These are phyloP conservation scores for Parnassius orleans DNA, from an alignment of 2,888 invertebrate species.

Conservation along the genomic window DNA sequence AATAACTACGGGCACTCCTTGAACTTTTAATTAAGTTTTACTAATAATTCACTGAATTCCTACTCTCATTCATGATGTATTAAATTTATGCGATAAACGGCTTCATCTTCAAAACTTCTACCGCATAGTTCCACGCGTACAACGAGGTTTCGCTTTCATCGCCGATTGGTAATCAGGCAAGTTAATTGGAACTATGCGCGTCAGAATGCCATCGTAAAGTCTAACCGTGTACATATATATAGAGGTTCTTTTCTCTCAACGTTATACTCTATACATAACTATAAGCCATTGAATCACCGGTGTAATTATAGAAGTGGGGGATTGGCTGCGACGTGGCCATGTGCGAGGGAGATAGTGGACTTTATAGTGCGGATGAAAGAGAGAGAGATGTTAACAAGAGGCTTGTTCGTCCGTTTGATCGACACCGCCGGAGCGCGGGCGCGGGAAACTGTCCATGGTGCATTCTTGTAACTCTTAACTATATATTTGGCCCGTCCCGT, in stretches of 20 bases:
- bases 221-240: constrained; percentile 69
- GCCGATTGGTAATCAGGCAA: constrained; percentile 48
- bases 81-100: constrained; percentile 6
- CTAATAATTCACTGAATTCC: neutral
- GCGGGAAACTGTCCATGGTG: constrained; percentile 74
- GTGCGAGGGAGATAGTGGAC: constrained; percentile 56
- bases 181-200: constrained; percentile 56
- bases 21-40: neutral
- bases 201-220: constrained; percentile 62
- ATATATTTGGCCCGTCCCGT: constrained; percentile 71
- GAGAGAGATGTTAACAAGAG: constrained; percentile 75
- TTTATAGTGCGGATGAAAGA: constrained; percentile 48
- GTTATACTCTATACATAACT: constrained; percentile 71
- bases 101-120: neutral
- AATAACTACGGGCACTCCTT: no score
- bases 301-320: constrained; percentile 82
- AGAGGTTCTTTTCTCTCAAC: constrained; percentile 70
- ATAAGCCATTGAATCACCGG: constrained; percentile 81
- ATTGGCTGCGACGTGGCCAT: constrained; percentile 77
- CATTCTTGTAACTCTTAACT: constrained; percentile 79
- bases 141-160: constrained; percentile 29
- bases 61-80: constrained; percentile 1
- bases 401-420: constrained; percentile 80
- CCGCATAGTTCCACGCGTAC: constrained; percentile 17
- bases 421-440: constrained; percentile 76